phyloP scores from a whole-genome alignment of 2,113 vertebrate genomes.

The Atlantisia rogersi region DNA sequence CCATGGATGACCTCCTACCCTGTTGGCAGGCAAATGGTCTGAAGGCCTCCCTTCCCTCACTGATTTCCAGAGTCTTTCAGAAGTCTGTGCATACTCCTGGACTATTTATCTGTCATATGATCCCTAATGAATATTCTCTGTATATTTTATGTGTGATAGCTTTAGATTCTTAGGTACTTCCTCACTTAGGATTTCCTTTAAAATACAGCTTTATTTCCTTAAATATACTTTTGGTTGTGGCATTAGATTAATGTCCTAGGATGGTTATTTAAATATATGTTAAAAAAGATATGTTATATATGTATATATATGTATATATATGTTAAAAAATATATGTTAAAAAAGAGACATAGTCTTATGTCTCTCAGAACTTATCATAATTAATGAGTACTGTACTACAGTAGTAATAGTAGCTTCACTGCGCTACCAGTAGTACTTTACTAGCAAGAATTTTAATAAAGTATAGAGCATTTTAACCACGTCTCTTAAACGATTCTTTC shows the following conservation, averaged over 20 bases:
- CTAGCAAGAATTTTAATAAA: not conserved
- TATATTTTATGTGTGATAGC: not conserved
- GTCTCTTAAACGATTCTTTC: not conserved
- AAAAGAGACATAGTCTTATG: not conserved
- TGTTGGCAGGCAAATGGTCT: not conserved
- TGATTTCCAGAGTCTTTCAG: not conserved
- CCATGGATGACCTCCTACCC: not conserved
- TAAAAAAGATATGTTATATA: too few species aligned
- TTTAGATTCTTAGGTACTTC: not conserved
- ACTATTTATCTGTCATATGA: not conserved
- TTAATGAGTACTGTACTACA: not conserved
- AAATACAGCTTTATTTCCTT: not conserved
- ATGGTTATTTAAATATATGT: not conserved
- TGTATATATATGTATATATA: too few species aligned
- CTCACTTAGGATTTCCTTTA: not conserved
- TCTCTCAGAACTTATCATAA: not conserved
- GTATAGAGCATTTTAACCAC: not conserved
- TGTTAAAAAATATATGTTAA: not conserved
- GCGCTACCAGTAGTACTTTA: not conserved
- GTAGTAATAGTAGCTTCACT: not conserved
- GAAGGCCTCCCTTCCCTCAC: not conserved
- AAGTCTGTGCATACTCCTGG: not conserved
- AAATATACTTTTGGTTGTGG: not conserved
- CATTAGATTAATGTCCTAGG: not conserved
- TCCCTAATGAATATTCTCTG: not conserved